These are phyloP conservation scores for Torymus texanus DNA, from an alignment of 2,888 invertebrate genomes.

Conservation along the genomic window DNA sequence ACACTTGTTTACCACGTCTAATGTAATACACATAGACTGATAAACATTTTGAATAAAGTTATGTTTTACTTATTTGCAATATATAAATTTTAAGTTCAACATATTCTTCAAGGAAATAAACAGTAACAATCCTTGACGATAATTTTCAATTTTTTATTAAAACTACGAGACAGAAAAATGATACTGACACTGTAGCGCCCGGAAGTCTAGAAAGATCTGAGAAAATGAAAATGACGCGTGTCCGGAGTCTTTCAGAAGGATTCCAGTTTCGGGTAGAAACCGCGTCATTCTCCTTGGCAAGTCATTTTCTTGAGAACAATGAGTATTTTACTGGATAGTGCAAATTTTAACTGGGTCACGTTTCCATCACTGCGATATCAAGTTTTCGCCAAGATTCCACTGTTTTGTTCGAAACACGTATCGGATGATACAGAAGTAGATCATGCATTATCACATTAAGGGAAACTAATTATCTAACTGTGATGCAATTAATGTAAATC, in stretches of 20 bases:
- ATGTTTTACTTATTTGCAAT: too few relatives aligned
- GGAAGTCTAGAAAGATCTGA: background rate
- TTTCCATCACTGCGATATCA: background rate
- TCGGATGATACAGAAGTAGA: too few relatives aligned
- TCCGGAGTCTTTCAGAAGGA: slow-evolving; percentile 8
- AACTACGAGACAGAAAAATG: background rate
- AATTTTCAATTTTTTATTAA: background rate
- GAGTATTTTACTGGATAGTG: slow-evolving; percentile 21
- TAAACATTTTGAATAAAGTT: too few relatives aligned
- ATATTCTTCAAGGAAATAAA: too few relatives aligned
- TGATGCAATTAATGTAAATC: slow-evolving; percentile 3
- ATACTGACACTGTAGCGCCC: background rate
- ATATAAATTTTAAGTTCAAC: too few relatives aligned
- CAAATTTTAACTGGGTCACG: slow-evolving; percentile 23
- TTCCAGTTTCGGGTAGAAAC: slow-evolving; percentile 29
- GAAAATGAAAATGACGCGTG: slow-evolving; percentile 1
- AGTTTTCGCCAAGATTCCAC: background rate
- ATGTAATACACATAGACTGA: too few relatives aligned
- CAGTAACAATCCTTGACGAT: too few relatives aligned
- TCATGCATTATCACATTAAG: too few relatives aligned
- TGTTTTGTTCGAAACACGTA: background rate
- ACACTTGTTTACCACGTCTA: background rate
- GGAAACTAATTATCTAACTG: background rate
- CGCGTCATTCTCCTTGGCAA: slow-evolving; percentile 36
- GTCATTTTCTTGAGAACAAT: slow-evolving; percentile 29